These are phyloP conservation scores for Sycophaga agraensis DNA, from an alignment of 1,140 invertebrate genomes.

Conservation along the genomic window DNA sequence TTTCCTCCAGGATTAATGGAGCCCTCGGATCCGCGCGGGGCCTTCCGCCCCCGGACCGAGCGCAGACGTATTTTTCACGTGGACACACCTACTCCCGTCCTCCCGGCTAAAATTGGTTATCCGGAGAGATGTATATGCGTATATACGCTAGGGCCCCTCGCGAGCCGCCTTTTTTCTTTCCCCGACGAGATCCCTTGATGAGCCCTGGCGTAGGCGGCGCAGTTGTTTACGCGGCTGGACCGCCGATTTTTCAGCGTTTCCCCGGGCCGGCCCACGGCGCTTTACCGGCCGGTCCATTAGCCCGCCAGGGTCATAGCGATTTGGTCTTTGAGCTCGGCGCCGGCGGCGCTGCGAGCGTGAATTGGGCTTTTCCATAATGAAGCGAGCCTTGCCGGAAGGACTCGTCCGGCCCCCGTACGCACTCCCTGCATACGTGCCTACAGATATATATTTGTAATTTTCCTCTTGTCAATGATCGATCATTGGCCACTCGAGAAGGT, in stretches of 20 bases:
- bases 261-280: not conserved
- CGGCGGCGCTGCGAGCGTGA: not conserved
- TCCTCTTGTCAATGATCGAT: no score
- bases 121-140: not conserved
- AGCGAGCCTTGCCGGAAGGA: not conserved
- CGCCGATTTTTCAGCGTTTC: constrained; percentile 12
- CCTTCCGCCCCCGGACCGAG: not conserved
- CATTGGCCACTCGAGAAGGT: no score
- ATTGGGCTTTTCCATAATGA: not conserved
- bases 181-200: no score
- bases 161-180: no score
- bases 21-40: not conserved
- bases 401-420: not conserved
- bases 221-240: constrained; percentile 6
- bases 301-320: no score
- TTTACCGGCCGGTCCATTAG: no score
- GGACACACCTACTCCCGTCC: constrained; percentile 16
- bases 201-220: no score
- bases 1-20: constrained; percentile 15
- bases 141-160: no score
- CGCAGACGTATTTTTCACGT: constrained; percentile 12
- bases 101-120: constrained; percentile 13
- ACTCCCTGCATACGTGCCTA: no score
- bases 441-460: no score
- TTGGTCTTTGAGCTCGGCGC: no score